phyloP scores from a whole-genome alignment of 2,113 vertebrate genomes.

The Ammospiza nelsoni region DNA sequence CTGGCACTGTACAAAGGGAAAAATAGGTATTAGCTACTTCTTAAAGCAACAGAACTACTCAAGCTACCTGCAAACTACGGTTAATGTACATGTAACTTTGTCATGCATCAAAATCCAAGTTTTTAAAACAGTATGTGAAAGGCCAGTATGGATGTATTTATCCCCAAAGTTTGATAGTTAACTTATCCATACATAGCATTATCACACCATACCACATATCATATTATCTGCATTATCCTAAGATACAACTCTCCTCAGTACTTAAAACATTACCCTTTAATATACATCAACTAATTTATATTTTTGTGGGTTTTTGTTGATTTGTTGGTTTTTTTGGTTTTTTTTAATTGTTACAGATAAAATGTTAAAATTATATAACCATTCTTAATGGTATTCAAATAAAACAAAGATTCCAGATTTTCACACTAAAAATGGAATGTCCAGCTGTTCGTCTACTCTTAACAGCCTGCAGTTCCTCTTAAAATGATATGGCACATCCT shows the following conservation, averaged over 20 bases:
- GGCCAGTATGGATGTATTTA: conserved; percentile 53
- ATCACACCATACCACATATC: conserved; percentile 84
- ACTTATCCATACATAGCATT: conserved; percentile 68
- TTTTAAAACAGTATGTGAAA: conserved; percentile 69
- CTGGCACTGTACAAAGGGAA: conserved; percentile 67
- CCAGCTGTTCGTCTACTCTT: conserved; percentile 71
- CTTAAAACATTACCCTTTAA: conserved; percentile 77
- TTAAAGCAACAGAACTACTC: conserved; percentile 73
- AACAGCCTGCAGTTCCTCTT: conserved; percentile 60
- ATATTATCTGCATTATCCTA: conserved; percentile 78
- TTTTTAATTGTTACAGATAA: conserved; percentile 72
- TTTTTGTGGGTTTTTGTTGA: background rate
- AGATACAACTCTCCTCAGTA: conserved; percentile 78
- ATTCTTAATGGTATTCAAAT: background rate
- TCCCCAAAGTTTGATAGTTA: conserved; percentile 61
- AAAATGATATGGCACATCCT: conserved; percentile 82
- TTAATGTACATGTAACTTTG: conserved; percentile 75
- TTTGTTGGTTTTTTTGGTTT: background rate
- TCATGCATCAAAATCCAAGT: conserved; percentile 81
- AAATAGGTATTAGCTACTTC: conserved; percentile 68
- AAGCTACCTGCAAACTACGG: conserved; percentile 71
- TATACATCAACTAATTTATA: conserved; percentile 79
- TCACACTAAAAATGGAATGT: conserved; percentile 74
- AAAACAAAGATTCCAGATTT: conserved; percentile 73
- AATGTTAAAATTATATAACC: conserved; percentile 66